Percentiles rank a stretch among this genome's conserved stretches.
phyloP scores from a whole-genome alignment of 2,888 invertebrate genomes.

The Polylopha cassiicola region DNA sequence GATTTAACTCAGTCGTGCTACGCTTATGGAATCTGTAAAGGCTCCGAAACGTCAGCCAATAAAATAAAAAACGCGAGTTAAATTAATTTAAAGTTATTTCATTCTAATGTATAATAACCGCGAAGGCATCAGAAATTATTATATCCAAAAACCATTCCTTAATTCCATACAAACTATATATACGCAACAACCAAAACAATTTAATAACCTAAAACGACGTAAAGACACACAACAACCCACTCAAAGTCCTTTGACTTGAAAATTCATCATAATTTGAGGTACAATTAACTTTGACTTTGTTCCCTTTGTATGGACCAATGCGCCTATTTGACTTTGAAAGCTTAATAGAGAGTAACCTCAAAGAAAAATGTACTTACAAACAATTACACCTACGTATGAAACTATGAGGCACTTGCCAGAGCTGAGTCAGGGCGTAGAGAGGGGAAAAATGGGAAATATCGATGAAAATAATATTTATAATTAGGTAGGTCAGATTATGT shows the following conservation, averaged over 20 bases:
- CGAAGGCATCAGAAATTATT: too few species aligned
- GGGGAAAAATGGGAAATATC: slow-evolving; percentile 28
- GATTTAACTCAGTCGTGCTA: too few species aligned
- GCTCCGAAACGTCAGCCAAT: too few species aligned
- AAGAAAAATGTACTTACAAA: slow-evolving; percentile 76
- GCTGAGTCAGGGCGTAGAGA: slow-evolving; percentile 64
- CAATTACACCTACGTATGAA: slow-evolving; percentile 75
- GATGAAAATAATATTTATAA: slow-evolving; percentile 26
- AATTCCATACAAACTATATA: too few species aligned
- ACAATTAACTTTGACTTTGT: slow-evolving; percentile 67
- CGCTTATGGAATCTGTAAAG: too few species aligned
- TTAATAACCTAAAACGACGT: slow-evolving; percentile 10
- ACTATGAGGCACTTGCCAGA: slow-evolving; percentile 65
- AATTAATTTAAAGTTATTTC: too few species aligned
- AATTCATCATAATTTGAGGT: slow-evolving; percentile 73
- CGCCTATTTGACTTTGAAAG: slow-evolving; percentile 71
- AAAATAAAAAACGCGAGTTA: too few species aligned
- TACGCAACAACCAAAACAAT: not conserved
- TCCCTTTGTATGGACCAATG: slow-evolving; percentile 68
- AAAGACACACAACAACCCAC: slow-evolving; percentile 10
- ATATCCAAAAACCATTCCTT: too few species aligned
- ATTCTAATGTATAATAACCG: too few species aligned
- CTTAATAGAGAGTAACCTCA: slow-evolving; percentile 76
- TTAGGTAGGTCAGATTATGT: too few species aligned
- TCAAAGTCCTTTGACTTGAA: slow-evolving; percentile 53